Percentiles rank a stretch among this genome's conserved stretches.
These are phyloP conservation scores for Stramonita haemastoma DNA, from an alignment of 2,888 invertebrate species.

Conservation along the genomic window DNA sequence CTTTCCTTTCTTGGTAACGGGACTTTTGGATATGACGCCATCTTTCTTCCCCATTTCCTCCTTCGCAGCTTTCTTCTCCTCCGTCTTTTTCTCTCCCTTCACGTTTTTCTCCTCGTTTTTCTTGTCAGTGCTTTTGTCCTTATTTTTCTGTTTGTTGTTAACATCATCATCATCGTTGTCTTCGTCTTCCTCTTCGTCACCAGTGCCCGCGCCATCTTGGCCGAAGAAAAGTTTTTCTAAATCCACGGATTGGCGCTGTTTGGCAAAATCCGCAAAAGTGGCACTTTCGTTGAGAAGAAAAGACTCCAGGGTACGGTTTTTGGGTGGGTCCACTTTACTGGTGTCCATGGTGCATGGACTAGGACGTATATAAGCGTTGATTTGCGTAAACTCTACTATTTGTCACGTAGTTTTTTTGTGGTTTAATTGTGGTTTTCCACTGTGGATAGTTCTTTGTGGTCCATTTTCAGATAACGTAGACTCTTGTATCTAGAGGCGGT, in stretches of 20 bases:
- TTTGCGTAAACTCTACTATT: too few relatives aligned
- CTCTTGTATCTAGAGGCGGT: too few relatives aligned
- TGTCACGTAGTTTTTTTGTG: too few relatives aligned
- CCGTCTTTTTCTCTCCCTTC: not conserved
- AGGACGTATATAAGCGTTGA: too few relatives aligned
- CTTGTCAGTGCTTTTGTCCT: not conserved
- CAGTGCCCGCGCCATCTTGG: not conserved
- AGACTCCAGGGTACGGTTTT: conserved; percentile 19
- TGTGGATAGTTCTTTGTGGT: too few relatives aligned
- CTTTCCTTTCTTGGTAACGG: not conserved
- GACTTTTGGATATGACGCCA: not conserved
- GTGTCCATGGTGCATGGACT: not conserved
- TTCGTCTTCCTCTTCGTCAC: conserved; percentile 30
- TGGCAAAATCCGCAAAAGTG: conserved; percentile 14
- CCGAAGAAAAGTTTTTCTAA: conserved; percentile 42
- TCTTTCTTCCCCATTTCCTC: not conserved
- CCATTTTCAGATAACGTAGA: too few relatives aligned
- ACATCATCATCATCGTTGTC: not conserved
- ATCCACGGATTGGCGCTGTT: conserved; percentile 40
- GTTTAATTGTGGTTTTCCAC: too few relatives aligned
- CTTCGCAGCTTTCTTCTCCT: not conserved
- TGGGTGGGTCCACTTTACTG: not conserved
- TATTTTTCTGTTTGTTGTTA: not conserved
- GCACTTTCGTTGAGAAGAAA: not conserved
- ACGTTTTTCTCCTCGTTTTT: not conserved